Evolutionary conservation across 2,113 vertebrate genomes (phyloP), one percentile per base, ranked within the genome.

Genomic region (Todiramphus chloris): DNA sequence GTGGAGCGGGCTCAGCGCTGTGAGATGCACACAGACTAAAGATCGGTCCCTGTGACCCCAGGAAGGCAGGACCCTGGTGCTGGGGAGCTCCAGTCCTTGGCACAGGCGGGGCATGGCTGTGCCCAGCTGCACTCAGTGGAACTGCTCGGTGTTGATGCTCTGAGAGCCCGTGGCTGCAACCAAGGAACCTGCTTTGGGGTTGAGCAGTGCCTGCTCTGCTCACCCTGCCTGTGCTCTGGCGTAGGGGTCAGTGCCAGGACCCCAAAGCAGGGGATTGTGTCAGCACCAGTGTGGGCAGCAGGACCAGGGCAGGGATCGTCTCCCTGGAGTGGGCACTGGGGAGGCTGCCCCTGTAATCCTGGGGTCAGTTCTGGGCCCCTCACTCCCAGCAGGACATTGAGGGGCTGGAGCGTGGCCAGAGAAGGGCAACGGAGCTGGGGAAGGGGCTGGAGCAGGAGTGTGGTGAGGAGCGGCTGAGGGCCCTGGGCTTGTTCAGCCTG

Each of bases 221-320:
- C 20, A 0, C 27, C 66, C 35, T 9, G 11, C 17, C 73, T 13
- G 0, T 0, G 23, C 33, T 30, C 23, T 2, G 33, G 44, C 5
- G 6, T 5, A 33, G 64, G 48, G 70, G 46, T 50, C 27, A 35
- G 23, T 35, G 53, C 58, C 2, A 5, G 35, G 14, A 24, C 46
- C 27, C 50, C 53, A 37, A 69, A 80, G 44, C 75, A 82, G 83
- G 79, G 37, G 74, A 48, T 74, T 43, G 62, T 37, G 17, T 28
- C 25, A 41, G 62, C 62, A 30, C 37, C 16, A 18, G 62, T 41
- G 62, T 41, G 59, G 62, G 16, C 62, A 41, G 25, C 60, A 63
- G 60, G 60, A 28, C 10, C 23, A 28, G 37, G 60, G 25, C 24
- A 63, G 60, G 60, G 60, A 28, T 41, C 17, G 16, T 39, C 35